phyloP scores from a whole-genome alignment of 1,140 invertebrate species.

The Pinna nobilis region DNA sequence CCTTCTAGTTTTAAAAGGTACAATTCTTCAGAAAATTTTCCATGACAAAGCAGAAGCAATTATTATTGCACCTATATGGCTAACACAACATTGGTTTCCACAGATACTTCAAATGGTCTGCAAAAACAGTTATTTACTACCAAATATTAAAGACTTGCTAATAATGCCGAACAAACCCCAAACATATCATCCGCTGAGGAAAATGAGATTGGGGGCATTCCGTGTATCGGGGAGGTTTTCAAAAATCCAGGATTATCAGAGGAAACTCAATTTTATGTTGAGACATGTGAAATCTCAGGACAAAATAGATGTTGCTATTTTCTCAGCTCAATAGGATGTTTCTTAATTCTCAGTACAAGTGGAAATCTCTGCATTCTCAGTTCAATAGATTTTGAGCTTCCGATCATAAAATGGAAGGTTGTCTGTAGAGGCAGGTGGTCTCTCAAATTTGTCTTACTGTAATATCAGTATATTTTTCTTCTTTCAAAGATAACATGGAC shows the following conservation, averaged over 20 bases:
- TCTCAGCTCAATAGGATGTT: no score
- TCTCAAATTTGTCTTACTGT: no score
- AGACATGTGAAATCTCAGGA: not conserved
- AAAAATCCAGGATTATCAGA: conserved; percentile 35
- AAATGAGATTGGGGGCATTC: conserved; percentile 27
- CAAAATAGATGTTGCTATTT: no score
- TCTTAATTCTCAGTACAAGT: no score
- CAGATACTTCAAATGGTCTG: conserved; percentile 1
- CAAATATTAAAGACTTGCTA: not conserved
- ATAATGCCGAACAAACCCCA: not conserved
- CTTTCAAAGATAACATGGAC: no score
- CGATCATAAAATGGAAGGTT: no score
- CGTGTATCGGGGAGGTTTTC: conserved; percentile 16
- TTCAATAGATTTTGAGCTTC: no score
- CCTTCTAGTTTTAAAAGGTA: conserved; percentile 33
- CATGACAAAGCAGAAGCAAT: conserved; percentile 16
- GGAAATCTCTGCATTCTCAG: no score
- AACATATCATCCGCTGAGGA: not conserved
- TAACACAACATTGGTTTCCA: conserved; percentile 30
- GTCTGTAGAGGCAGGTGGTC: no score
- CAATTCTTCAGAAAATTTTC: conserved; percentile 5
- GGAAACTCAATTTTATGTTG: not conserved
- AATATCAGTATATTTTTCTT: no score
- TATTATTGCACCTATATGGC: conserved; percentile 44
- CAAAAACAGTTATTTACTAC: conserved; percentile 2